Base-by-base conservation (phyloP, 2,113 vertebrate genomes). In the Silurus meridionalis region DNA sequence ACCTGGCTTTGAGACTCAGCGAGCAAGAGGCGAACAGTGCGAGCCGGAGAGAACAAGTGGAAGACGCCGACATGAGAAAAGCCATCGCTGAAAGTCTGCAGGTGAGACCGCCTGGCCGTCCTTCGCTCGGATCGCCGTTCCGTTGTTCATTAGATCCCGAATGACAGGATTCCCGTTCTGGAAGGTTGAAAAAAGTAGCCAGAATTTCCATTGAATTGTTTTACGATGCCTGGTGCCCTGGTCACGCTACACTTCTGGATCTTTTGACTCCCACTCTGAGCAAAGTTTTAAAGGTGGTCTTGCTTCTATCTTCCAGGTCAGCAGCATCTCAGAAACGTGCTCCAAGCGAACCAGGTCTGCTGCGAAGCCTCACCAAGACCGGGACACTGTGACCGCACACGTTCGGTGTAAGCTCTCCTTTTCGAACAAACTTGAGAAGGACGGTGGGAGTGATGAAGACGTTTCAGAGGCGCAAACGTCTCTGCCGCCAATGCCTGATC, bases 81-180 rank as follows among this genome's bases (percentile, higher is more conserved):
- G 98, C 97, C 90, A 97, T 98, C 81, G 95, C 95, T 23, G 95
- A 98, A 92, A 99, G 98, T 91, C 94, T 97, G 57, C 93, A 91
- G 80, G 98, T 99, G 95, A 83, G 96, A 93, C 94, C 4, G 1
- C 52, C 52, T 46, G 37, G 37, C 37, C 37, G 37, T 37, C 37
- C 37, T 2, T 37, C 37, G 2, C 37, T 37, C 37, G 37, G 2
- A 37, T 37, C 37, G 37, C 2, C 1, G 37, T 37, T 37, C 37
- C 37, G 37, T 37, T 37, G 37, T 37, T 37, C 2, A 37, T 37
- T 37, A 37, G 37, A 37, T 37, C 37, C 37, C 37, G 37, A 37
- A 37, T 37, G 37, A 37, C 37, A 37, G 37, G 37, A 37, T 37
- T 37, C 37, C 37, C 37, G 37, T 37, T 37, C 37, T 37, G 37